These are phyloP conservation scores for Palythoa grandis DNA, from an alignment of 92 coral and sea anemone species.

Conservation along the genomic window DNA sequence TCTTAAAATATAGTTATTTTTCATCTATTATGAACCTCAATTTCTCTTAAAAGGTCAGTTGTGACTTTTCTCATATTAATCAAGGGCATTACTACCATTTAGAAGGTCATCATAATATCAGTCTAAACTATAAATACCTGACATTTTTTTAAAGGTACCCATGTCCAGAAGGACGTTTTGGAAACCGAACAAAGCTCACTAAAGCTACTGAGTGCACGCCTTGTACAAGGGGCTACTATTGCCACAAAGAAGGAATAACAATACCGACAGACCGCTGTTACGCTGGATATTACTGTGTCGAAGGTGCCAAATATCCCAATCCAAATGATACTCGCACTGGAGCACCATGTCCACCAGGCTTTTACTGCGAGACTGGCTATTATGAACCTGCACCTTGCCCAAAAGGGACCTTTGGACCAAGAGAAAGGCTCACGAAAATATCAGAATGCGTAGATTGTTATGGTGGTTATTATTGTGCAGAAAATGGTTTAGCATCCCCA, in stretches of 20 bases:
- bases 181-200: conserved; percentile 77
- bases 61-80: no score
- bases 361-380: conserved; percentile 77
- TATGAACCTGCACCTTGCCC: conserved; percentile 89
- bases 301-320: conserved; percentile 84
- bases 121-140: background rate
- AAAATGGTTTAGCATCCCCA: conserved; percentile 82
- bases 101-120: no score
- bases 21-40: no score
- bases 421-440: conserved; percentile 59
- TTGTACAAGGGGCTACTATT: conserved; percentile 87
- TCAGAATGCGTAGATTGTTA: conserved; percentile 88
- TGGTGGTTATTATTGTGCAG: conserved; percentile 88
- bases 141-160: conserved; percentile 61
- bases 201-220: conserved; percentile 72
- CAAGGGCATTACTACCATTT: no score
- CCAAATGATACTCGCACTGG: conserved; percentile 87
- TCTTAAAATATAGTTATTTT: background rate
- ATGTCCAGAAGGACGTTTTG: conserved; percentile 94
- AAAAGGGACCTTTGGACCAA: conserved; percentile 89
- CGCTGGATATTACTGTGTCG: conserved; percentile 94
- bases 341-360: conserved; percentile 93
- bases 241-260: conserved; percentile 83
- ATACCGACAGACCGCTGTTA: conserved; percentile 82
- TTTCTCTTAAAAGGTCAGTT: no score